phyloP scores from a whole-genome alignment of 2,888 invertebrate genomes.

The Dione juno region DNA sequence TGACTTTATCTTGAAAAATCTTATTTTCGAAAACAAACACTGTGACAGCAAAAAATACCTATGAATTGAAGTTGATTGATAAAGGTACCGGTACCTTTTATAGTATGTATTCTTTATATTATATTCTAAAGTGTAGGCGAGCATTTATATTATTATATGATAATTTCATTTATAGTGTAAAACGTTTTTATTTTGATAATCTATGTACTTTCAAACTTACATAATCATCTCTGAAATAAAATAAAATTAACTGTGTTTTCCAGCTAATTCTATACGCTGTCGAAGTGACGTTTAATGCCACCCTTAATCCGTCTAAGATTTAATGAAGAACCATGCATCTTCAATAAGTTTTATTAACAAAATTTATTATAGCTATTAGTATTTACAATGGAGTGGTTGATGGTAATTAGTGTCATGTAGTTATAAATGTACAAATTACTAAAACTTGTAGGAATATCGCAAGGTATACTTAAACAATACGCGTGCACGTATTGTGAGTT shows the following conservation, averaged over 20 bases:
- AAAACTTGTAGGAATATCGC: constrained; percentile 63
- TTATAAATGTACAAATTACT: constrained; percentile 48
- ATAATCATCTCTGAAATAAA: neutral
- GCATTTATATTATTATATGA: neutral
- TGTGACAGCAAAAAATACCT: constrained; percentile 1
- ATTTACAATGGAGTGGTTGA: constrained; percentile 46
- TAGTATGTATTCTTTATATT: neutral
- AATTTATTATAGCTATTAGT: constrained; percentile 44
- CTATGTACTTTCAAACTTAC: neutral
- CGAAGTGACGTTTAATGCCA: constrained; percentile 26
- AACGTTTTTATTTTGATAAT: neutral
- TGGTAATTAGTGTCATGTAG: constrained; percentile 48
- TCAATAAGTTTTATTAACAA: constrained; percentile 43
- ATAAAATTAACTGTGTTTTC: constrained; percentile 10
- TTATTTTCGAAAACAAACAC: constrained; percentile 5
- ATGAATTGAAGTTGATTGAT: constrained; percentile 19
- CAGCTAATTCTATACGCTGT: constrained; percentile 22
- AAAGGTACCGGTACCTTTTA: neutral
- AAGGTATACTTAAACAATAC: constrained; percentile 60
- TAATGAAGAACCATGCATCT: constrained; percentile 36
- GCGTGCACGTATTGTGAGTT: constrained; percentile 74
- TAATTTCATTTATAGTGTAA: neutral
- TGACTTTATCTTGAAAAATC: neutral
- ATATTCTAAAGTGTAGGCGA: neutral
- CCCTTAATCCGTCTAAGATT: constrained; percentile 39